These are phyloP conservation scores for Muntiacus muntjak DNA, from an alignment of 2,113 vertebrate genomes.

Conservation along the genomic window DNA sequence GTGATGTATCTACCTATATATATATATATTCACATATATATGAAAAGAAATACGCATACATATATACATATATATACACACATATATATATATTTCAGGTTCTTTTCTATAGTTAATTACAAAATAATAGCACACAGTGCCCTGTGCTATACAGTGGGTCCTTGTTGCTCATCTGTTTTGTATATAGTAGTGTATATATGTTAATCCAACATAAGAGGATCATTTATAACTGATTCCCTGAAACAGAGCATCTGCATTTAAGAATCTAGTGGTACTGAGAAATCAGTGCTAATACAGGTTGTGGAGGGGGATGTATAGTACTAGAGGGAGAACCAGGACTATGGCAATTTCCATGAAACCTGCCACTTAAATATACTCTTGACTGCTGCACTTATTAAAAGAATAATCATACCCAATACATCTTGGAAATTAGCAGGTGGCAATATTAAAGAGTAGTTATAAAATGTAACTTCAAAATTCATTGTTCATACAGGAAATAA, in stretches of 20 bases:
- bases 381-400: constrained; percentile 38
- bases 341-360: background rate
- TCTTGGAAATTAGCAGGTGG: constrained; percentile 60
- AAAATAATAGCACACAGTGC: background rate
- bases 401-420: constrained; percentile 58
- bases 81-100: background rate
- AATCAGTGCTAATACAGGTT: background rate
- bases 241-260: background rate
- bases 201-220: background rate
- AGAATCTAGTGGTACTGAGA: background rate
- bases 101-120: background rate
- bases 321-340: background rate
- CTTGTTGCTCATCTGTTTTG: background rate
- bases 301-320: background rate
- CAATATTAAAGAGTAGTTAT: constrained; percentile 25
- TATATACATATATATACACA: background rate
- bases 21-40: background rate
- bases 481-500: constrained; percentile 51
- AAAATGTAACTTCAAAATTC: constrained; percentile 44
- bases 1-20: background rate
- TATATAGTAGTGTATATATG: background rate
- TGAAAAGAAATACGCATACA: background rate
- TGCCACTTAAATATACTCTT: constrained; percentile 25
- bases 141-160: background rate
- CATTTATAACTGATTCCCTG: background rate